Evolutionary conservation across 1,140 invertebrate genomes (phyloP).

Genomic region (Lerema accius): DNA sequence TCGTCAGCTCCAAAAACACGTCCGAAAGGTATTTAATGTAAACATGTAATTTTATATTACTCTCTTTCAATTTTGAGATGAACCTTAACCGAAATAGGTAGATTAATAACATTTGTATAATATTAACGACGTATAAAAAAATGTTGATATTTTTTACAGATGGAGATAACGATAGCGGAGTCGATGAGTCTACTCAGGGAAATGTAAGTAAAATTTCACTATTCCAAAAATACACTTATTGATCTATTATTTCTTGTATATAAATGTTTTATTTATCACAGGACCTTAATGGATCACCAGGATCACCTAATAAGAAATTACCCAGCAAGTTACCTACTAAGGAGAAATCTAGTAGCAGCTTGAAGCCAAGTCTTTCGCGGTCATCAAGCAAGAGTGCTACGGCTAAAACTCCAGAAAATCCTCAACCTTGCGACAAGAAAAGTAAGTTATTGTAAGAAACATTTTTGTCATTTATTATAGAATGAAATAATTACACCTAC

Average conservation of each 20-base stretch:
- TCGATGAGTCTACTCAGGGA: conserved; percentile 89
- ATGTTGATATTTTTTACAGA: conserved; percentile 84
- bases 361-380: conserved; percentile 83
- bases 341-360: conserved; percentile 77
- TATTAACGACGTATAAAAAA: too few species aligned
- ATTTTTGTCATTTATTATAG: neutral
- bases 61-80: conserved; percentile 44
- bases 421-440: conserved; percentile 87
- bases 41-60: conserved; percentile 1
- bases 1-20: conserved; percentile 65
- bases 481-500: too few species aligned
- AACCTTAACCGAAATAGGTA: conserved; percentile 31
- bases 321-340: conserved; percentile 83
- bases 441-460: conserved; percentile 79
- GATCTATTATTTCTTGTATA: too few species aligned
- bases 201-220: conserved; percentile 81
- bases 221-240: neutral
- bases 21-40: conserved; percentile 68
- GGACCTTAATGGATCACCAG: conserved; percentile 85
- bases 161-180: conserved; percentile 90
- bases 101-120: too few species aligned
- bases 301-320: conserved; percentile 85
- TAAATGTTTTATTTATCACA: too few species aligned
- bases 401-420: conserved; percentile 86
- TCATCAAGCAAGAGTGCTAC: conserved; percentile 85